Percentiles rank a stretch among this genome's conserved stretches.
Conservation (phyloP, 2,113 vertebrate species). For the Siphamia tubifer region DNA sequence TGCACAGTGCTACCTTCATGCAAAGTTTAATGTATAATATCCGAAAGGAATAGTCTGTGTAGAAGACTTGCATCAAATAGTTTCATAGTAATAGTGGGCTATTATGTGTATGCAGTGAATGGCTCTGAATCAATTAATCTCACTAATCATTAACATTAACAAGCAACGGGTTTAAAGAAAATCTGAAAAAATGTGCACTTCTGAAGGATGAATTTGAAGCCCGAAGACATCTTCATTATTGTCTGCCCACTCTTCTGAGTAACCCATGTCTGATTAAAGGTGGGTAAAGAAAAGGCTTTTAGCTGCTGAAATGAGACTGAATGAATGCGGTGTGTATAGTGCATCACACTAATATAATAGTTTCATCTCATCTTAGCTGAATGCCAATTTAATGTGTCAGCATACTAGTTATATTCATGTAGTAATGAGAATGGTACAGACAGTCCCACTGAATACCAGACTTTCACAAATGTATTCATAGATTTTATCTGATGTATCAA, state of each 20-base stretch:
- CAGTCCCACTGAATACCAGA: neutral
- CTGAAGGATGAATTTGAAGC: neutral
- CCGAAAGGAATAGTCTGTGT: no score
- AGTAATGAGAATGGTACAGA: neutral
- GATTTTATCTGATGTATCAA: slow-evolving; percentile 24
- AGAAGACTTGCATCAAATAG: no score
- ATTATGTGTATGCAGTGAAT: no score
- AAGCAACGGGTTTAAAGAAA: neutral
- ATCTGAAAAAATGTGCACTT: neutral
- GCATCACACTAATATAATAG: neutral
- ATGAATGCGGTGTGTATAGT: neutral
- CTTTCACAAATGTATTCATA: slow-evolving; percentile 19
- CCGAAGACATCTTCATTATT: slow-evolving; percentile 18
- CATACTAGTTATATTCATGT: neutral
- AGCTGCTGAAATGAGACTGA: neutral
- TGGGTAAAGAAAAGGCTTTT: neutral
- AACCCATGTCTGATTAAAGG: slow-evolving; percentile 9
- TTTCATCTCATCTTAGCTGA: slow-evolving; percentile 13
- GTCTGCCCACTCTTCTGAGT: neutral
- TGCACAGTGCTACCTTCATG: no score
- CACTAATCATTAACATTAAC: slow-evolving; percentile 12
- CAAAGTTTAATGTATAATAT: no score
- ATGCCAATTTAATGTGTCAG: slow-evolving; percentile 1
- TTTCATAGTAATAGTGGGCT: no score
- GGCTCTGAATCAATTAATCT: neutral